Percentiles rank a stretch among this genome's conserved stretches.
These are phyloP conservation scores for Penaeus monodon DNA, from an alignment of 2,888 invertebrate genomes.

Conservation along the genomic window DNA sequence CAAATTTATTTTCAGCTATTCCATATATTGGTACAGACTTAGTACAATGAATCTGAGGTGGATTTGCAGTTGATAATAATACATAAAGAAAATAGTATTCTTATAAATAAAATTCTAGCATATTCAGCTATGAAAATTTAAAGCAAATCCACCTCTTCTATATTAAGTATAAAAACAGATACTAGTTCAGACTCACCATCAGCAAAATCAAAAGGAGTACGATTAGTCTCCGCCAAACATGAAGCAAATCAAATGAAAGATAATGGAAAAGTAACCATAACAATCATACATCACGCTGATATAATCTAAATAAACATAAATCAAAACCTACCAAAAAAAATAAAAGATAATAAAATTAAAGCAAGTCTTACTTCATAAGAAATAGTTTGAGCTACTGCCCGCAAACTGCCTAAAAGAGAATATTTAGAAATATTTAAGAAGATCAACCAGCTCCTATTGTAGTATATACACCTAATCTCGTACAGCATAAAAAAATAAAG, in stretches of 20 bases:
- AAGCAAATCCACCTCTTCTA: constrained; percentile 79
- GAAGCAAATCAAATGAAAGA: constrained; percentile 75
- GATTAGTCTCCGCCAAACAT: constrained; percentile 80
- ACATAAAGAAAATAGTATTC: constrained; percentile 73
- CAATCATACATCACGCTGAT: not conserved
- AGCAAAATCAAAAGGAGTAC: constrained; percentile 78
- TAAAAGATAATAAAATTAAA: too few species aligned
- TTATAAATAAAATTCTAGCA: constrained; percentile 79
- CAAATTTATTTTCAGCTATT: constrained; percentile 80
- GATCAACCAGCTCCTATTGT: too few species aligned
- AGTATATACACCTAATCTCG: too few species aligned
- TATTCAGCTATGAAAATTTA: constrained; percentile 82
- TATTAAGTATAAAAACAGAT: constrained; percentile 84
- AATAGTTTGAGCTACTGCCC: too few species aligned
- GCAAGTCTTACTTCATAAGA: too few species aligned
- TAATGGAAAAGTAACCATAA: constrained; percentile 73
- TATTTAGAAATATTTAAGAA: too few species aligned
- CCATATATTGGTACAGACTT: constrained; percentile 77
- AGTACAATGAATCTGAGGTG: constrained; percentile 82
- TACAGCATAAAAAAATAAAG: too few species aligned
- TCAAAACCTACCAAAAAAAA: constrained; percentile 66
- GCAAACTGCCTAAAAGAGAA: too few species aligned
- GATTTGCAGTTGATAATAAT: constrained; percentile 81
- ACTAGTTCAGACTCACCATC: constrained; percentile 84
- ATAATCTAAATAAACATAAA: not conserved